Conservation (phyloP, 2,113 vertebrate species). For the Syngnathus scovelli region DNA sequence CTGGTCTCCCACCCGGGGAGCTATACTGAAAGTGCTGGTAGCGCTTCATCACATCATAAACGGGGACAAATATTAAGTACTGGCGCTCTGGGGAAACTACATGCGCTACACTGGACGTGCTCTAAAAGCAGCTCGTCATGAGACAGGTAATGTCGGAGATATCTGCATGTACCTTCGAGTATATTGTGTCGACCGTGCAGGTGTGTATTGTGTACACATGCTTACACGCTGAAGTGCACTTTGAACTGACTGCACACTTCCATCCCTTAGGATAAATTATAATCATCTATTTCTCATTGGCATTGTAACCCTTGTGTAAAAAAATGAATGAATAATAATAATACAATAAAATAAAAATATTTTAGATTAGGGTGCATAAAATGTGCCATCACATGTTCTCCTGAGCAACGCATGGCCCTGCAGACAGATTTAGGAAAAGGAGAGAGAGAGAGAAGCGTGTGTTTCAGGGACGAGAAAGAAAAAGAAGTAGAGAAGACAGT, state of each 20-base stretch:
- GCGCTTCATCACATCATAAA: constrained; percentile 38
- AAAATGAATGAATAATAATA: too few species aligned
- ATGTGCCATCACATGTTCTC: neutral
- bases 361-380: neutral
- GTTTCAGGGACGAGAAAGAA: neutral
- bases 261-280: constrained; percentile 51
- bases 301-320: constrained; percentile 33
- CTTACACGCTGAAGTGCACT: constrained; percentile 16
- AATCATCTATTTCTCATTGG: constrained; percentile 51
- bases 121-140: constrained; percentile 25
- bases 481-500: constrained; percentile 16
- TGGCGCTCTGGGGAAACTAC: constrained; percentile 41
- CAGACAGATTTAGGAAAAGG: neutral
- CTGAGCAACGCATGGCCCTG: neutral
- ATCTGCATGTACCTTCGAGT: neutral
- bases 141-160: neutral
- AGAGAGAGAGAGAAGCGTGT: constrained; percentile 3
- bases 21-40: constrained; percentile 20
- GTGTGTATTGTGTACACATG: constrained; percentile 19
- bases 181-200: neutral
- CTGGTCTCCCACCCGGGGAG: neutral
- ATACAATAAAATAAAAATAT: too few species aligned
- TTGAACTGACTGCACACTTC: constrained; percentile 35
- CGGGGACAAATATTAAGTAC: constrained; percentile 35
- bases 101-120: constrained; percentile 33